These are phyloP conservation scores for Urocolius indicus DNA, from an alignment of 2,113 vertebrate genomes.

Conservation along the genomic window DNA sequence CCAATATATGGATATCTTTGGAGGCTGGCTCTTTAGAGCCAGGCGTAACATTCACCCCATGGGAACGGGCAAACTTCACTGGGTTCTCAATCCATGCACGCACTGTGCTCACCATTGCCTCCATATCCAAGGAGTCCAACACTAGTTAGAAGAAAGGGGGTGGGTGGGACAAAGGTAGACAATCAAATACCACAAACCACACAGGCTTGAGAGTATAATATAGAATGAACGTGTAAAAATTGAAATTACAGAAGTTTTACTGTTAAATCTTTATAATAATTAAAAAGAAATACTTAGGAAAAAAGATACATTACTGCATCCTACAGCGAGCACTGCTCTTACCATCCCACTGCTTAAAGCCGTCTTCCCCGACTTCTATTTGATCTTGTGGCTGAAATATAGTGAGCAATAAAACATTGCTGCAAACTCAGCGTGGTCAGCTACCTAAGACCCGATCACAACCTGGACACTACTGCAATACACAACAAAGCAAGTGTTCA, in stretches of 20 bases:
- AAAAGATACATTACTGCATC: slow-evolving; percentile 76
- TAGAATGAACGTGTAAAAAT: not conserved
- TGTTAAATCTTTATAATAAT: slow-evolving; percentile 14
- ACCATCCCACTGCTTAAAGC: slow-evolving; percentile 99
- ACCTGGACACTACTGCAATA: slow-evolving; percentile 80
- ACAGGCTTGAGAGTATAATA: not conserved
- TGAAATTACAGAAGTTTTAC: not conserved
- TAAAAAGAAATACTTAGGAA: slow-evolving; percentile 60
- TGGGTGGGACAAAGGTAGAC: not conserved
- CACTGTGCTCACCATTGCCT: slow-evolving; percentile 94
- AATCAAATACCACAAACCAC: not conserved
- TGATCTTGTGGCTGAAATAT: slow-evolving; percentile 99
- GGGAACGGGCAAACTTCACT: slow-evolving; percentile 91
- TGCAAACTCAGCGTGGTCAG: slow-evolving; percentile 77
- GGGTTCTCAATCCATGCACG: slow-evolving; percentile 88
- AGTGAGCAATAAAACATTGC: slow-evolving; percentile 84
- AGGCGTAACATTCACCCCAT: slow-evolving; percentile 82
- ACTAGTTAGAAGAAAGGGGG: slow-evolving; percentile 71
- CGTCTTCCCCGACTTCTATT: slow-evolving; percentile 96
- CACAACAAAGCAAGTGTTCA: slow-evolving; percentile 21
- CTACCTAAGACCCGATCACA: slow-evolving; percentile 75
- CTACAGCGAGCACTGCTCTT: slow-evolving; percentile 85
- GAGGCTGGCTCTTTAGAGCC: slow-evolving; percentile 52
- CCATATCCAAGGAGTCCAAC: slow-evolving; percentile 90
- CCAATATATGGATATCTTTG: slow-evolving; percentile 84